Conservation (phyloP, 2,888 invertebrate genomes). For the Lamellibrachia columna region DNA sequence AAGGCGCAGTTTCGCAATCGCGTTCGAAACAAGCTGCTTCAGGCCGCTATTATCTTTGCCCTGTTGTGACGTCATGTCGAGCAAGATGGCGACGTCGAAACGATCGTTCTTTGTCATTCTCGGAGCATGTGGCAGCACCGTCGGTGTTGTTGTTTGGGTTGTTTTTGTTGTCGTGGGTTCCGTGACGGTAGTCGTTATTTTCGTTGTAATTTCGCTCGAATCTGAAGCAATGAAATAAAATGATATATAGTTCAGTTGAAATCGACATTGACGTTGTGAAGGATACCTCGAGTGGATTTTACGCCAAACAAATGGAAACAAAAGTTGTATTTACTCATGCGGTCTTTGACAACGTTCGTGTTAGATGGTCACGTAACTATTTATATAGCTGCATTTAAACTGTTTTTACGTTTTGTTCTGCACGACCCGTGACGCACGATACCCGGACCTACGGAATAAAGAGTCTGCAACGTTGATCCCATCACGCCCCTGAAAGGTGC, state of each 20-base stretch:
- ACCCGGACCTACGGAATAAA: not conserved
- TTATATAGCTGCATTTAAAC: not conserved
- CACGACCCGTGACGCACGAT: not conserved
- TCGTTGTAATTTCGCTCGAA: not conserved
- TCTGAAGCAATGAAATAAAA: not conserved
- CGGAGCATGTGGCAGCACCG: not conserved
- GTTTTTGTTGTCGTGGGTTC: not conserved
- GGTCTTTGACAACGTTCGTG: not conserved
- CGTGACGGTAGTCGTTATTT: not conserved
- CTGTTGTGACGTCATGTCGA: not conserved
- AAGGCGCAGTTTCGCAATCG: not conserved
- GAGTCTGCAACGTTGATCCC: not conserved
- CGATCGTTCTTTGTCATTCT: not conserved
- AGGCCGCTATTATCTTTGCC: not conserved
- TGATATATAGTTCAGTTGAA: not conserved
- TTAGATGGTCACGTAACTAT: not conserved
- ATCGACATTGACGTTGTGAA: not conserved
- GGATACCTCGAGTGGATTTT: not conserved
- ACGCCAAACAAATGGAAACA: not conserved
- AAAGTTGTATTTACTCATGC: not conserved
- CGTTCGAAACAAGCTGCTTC: not conserved
- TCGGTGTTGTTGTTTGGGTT: not conserved
- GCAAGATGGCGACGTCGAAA: not conserved
- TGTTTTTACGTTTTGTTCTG: not conserved
- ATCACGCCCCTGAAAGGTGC: not conserved